These are phyloP conservation scores for Muntiacus reevesi DNA, from an alignment of 2,113 vertebrate genomes.

Conservation along the genomic window DNA sequence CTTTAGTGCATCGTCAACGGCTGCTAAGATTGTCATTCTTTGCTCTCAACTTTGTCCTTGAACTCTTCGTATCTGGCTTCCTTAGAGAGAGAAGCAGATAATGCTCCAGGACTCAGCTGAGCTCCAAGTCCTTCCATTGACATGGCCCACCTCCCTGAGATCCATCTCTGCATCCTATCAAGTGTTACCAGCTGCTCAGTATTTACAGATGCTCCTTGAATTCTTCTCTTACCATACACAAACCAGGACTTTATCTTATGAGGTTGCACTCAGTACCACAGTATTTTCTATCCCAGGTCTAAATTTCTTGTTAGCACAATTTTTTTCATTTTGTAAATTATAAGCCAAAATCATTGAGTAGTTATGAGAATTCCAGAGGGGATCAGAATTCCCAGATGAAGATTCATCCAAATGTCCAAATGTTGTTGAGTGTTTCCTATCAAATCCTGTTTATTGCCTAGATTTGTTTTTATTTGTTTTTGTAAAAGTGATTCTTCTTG, in stretches of 20 bases:
- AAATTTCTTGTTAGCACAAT: neutral
- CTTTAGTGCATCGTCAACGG: neutral
- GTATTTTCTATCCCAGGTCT: neutral
- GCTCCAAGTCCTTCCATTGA: neutral
- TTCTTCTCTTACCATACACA: neutral
- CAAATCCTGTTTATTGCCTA: neutral
- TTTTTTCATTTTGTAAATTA: neutral
- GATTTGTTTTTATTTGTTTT: neutral
- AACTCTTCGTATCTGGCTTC: neutral
- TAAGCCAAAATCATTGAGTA: neutral
- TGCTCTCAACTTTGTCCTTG: neutral
- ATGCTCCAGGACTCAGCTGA: neutral
- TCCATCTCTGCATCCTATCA: constrained; percentile 1
- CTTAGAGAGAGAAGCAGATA: neutral
- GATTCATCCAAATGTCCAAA: neutral
- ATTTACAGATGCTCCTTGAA: neutral
- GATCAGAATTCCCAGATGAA: neutral
- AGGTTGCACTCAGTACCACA: neutral
- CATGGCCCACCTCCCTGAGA: neutral
- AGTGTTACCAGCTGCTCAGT: neutral
- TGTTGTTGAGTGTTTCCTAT: neutral
- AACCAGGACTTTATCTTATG: neutral
- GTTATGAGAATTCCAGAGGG: neutral
- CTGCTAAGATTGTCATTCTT: neutral
- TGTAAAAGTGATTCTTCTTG: neutral